Conservation (phyloP, 2,888 invertebrate species). For the Petrolisthes manimaculis region DNA sequence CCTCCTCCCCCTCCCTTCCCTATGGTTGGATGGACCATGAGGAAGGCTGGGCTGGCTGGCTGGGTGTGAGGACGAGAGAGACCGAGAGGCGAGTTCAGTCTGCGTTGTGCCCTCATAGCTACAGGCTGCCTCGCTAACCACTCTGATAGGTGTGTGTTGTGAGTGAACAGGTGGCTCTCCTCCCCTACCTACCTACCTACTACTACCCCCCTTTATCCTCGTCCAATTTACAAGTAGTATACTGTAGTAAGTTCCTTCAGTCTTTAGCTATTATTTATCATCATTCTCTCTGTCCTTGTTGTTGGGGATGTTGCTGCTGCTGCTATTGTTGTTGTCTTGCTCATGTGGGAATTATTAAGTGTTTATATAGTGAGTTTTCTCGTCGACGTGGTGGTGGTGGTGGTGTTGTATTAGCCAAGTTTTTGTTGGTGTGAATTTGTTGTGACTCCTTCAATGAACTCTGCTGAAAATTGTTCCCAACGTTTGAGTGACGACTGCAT, state of each 20-base stretch:
- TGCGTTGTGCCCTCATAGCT: constrained; percentile 62
- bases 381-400: background rate
- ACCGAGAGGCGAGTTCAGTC: constrained; percentile 27
- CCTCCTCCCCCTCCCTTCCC: background rate
- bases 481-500: no score
- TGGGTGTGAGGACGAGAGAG: background rate
- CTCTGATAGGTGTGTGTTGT: constrained; percentile 35
- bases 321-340: no score
- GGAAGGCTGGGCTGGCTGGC: constrained; percentile 2
- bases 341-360: background rate
- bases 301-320: background rate
- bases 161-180: constrained; percentile 14
- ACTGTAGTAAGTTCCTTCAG: background rate
- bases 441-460: background rate
- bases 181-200: no score
- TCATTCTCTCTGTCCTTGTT: background rate
- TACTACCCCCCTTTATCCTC: background rate
- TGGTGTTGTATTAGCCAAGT: background rate
- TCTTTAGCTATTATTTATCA: background rate
- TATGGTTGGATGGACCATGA: background rate
- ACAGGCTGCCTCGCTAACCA: constrained; percentile 56
- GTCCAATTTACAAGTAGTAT: background rate
- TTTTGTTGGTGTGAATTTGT: background rate
- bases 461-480: no score
- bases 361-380: background rate